Evolutionary conservation across 2,797 vertebrate species (phyloP), one percentile per base, ranked within the genome.

Genomic region (Syndactyla subalaris): DNA sequence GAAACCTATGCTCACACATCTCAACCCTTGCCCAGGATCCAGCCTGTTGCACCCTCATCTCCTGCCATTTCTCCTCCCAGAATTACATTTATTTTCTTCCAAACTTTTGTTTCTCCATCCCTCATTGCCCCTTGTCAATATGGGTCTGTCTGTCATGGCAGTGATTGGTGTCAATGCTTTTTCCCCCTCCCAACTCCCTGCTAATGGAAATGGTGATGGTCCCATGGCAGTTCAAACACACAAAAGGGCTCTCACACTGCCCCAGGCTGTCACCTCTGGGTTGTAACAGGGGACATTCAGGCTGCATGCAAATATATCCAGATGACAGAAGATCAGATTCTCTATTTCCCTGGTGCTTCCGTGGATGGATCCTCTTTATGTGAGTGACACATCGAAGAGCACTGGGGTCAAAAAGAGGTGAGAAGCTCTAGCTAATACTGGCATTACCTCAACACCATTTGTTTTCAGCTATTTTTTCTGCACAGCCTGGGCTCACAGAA

Each of bases 1-100:
- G 2, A 71, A 79, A 84, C 10, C 14, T 49, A n/a, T 0, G 0
- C 61, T 66, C 2, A 0, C 24, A 61, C 1, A 0, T 65, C 70
- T 49, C 26, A 39, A 23, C 24, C n/a, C 12, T 22, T 1, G 1
- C 8, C 21, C 18, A 10, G 39, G 17, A 61, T 57, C 58, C 29
- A 54, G n/a, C 43, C 68, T 67, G 14, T 77, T 85, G 59, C 49
- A 77, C 52, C 34, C 29, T 19, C 39, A 6, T 38, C 32, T 88
- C 49, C 65, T 85, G 49, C 26, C 34, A 30, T 59, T 81, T 58
- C 19, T 84, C 22, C 32, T 87, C 49, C 11, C 16, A 36, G 19
- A 58, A n/a, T n/a, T 57, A 20, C 5, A 34, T 48, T 38, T 66
- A 15, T 66, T 84, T 46, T 57, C 38, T 36, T 34, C 29, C 34